Conservation (phyloP, 2,113 vertebrate species). For the Pluvialis apricaria region DNA sequence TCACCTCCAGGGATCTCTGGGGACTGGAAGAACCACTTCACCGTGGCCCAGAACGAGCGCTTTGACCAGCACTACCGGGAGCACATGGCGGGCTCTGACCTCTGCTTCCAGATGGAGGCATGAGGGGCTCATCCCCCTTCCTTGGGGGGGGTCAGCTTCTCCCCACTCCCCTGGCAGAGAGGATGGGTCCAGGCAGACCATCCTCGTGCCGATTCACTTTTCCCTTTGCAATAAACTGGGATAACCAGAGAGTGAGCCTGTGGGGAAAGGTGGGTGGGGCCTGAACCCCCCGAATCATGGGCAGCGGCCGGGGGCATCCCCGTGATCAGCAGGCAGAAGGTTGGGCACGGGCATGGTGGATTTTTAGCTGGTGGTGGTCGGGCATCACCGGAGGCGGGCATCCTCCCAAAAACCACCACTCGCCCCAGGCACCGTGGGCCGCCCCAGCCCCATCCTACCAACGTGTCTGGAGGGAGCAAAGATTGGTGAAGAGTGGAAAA, state of each 20-base stretch:
- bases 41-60: constrained; percentile 59
- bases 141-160: not conserved
- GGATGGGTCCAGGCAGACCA: not conserved
- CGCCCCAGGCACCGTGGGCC: not conserved
- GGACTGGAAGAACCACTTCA: constrained; percentile 76
- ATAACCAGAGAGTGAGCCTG: not conserved
- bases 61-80: constrained; percentile 61
- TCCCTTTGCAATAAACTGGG: not conserved
- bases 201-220: not conserved
- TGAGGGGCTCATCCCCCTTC: not conserved
- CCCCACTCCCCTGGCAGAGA: accelerated
- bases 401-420: not conserved
- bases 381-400: not conserved
- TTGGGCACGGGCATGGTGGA: accelerated
- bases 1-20: constrained; percentile 30
- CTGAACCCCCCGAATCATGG: not conserved
- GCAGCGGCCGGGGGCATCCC: accelerated
- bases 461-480: not conserved
- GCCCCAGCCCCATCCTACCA: not conserved
- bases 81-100: constrained; percentile 43
- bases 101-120: constrained; percentile 57
- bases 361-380: not conserved
- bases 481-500: not conserved
- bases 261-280: not conserved
- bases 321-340: not conserved